Percentiles rank a stretch among this genome's conserved stretches.
phyloP scores from a whole-genome alignment of 2,797 vertebrate species.

The Limnodromus scolopaceus region DNA sequence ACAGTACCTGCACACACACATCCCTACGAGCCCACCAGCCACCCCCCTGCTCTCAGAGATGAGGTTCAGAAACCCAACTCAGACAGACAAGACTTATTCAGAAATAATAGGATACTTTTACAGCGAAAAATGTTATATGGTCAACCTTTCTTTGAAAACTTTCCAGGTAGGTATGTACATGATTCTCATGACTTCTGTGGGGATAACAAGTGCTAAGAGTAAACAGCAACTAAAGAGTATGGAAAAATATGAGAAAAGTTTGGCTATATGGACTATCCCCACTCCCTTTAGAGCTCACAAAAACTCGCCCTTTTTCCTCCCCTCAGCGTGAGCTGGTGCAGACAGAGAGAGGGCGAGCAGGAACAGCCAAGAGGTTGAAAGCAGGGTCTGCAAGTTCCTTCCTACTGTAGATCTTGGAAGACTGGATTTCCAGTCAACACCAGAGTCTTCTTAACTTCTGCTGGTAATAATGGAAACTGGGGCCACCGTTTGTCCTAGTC shows the following conservation, averaged over 20 bases:
- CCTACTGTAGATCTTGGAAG: constrained; percentile 20
- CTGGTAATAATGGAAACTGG: constrained; percentile 60
- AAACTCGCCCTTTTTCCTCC: neutral
- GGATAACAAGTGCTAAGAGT: constrained; percentile 57
- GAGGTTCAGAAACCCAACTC: neutral
- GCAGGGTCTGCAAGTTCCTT: constrained; percentile 62
- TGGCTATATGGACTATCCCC: neutral
- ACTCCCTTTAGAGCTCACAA: constrained; percentile 1
- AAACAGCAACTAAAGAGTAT: constrained; percentile 54
- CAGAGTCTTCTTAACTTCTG: constrained; percentile 63
- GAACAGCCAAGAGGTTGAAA: constrained; percentile 29
- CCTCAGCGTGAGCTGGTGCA: neutral
- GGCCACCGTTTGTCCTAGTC: constrained; percentile 82
- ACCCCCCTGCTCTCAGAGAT: neutral
- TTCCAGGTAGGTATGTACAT: constrained; percentile 48
- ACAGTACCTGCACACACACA: neutral
- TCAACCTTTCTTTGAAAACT: constrained; percentile 9
- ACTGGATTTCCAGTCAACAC: constrained; percentile 51
- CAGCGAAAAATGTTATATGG: neutral
- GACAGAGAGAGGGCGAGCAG: neutral
- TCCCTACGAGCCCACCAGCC: neutral
- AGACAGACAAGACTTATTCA: constrained; percentile 2
- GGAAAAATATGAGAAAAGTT: constrained; percentile 22
- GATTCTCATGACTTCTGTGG: constrained; percentile 46
- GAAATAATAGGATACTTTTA: constrained; percentile 18